These are phyloP conservation scores for Origma solitaria DNA, from an alignment of 2,113 vertebrate species.

Conservation along the genomic window DNA sequence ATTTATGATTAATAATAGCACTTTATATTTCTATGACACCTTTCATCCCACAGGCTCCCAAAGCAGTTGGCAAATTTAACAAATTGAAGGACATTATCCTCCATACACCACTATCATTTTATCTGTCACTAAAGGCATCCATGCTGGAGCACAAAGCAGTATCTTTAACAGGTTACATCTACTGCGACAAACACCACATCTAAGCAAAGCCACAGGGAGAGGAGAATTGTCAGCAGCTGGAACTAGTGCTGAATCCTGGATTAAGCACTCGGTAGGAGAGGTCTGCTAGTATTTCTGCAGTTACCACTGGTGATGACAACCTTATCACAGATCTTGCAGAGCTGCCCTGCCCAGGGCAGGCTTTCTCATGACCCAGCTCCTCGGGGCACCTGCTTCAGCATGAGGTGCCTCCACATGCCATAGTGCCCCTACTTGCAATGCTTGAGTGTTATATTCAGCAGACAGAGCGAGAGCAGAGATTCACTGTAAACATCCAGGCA, in stretches of 20 bases:
- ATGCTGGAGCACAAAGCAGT: not conserved
- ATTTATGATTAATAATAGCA: not conserved
- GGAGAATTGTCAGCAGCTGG: not conserved
- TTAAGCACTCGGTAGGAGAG: not conserved
- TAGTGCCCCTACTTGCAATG: not conserved
- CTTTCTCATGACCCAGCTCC: not conserved
- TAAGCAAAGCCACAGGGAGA: not conserved
- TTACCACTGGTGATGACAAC: not conserved
- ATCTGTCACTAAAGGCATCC: not conserved
- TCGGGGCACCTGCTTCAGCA: accelerated
- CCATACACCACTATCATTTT: not conserved
- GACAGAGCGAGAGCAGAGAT: not conserved
- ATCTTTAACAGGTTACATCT: not conserved
- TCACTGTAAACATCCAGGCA: not conserved
- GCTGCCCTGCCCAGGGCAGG: not conserved
- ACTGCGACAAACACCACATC: not conserved
- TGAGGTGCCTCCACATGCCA: not conserved
- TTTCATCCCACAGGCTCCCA: not conserved
- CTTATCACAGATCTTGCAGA: not conserved
- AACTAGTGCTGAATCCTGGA: not conserved
- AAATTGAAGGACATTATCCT: not conserved
- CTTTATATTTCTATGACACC: not conserved
- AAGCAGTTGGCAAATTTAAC: not conserved
- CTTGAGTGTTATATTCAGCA: not conserved
- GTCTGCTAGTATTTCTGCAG: not conserved